Evolutionary conservation across 2,113 vertebrate genomes (phyloP), one percentile per base, ranked within the genome.

Genomic region (Hymenochirus boettgeri): DNA sequence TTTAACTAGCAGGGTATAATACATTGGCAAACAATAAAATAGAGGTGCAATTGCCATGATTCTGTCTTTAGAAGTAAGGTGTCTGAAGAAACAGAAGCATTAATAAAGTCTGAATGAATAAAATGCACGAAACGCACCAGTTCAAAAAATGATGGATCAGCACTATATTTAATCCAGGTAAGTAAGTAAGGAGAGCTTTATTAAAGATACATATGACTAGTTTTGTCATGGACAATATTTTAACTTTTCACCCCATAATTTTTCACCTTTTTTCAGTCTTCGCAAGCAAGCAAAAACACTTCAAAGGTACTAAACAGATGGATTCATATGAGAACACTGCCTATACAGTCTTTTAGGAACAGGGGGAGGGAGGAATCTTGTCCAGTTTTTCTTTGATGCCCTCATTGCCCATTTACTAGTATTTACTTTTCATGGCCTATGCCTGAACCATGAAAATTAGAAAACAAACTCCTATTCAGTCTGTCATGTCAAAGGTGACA

Each of bases 301-400:
- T 97, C 92, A 96, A 96, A 94, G 90, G 84, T 85, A 79, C 74
- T 81, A 88, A 94, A 86, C 91, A 96, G 92, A 94, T 93, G 92
- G 92, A 93, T 93, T 96, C 91, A 91, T 88, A 89, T 88, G 86
- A 92, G 90, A 95, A 92, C 86, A 85, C 87, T 89, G 83, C 80
- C 74, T 84, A 86, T 80, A 82, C 74, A 69, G 53, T 77, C 76
- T 77, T 85, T 72, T n/a, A 55, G 72, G 76, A 65, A 48, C 25
- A 19, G 53, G 62, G 52, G 74, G 82, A 82, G 85, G 72, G 78
- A 82, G 81, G 80, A 82, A 75, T 79, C 77, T 80, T 75, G n/a
- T 84, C 83, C 82, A 81, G 77, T 61, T 65, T 77, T 79, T 71
- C 88, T 91, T 91, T 91, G 88, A 91, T 88, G 79, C 83, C 79